phyloP scores from a whole-genome alignment of 1,140 invertebrate genomes.

The Steinernema khuongi region DNA sequence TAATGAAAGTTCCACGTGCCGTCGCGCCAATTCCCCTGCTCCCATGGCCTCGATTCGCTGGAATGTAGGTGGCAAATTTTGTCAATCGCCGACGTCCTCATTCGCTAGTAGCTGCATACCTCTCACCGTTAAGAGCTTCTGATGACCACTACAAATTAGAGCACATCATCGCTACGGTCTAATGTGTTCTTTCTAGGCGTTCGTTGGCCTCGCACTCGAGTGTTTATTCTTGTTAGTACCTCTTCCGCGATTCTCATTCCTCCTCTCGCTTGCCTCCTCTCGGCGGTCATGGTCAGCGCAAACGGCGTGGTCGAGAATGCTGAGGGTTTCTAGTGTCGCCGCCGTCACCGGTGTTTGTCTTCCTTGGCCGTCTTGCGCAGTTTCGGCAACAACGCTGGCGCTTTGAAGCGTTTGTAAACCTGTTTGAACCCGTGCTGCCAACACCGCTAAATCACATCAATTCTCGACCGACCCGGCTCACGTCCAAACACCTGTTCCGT shows the following conservation, averaged over 20 bases:
- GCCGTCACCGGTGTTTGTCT: neutral
- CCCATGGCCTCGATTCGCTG: neutral
- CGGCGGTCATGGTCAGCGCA: slow-evolving; percentile 8
- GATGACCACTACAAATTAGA: too few species aligned
- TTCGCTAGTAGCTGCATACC: too few species aligned
- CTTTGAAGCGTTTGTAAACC: neutral
- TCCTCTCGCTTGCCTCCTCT: neutral
- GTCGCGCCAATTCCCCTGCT: neutral
- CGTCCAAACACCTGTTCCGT: neutral
- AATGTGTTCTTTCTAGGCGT: neutral
- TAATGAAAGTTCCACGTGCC: neutral
- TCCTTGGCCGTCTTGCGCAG: neutral
- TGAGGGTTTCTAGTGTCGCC: neutral
- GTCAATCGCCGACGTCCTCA: too few species aligned
- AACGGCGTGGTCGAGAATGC: neutral
- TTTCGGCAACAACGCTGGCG: too few species aligned
- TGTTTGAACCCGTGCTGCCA: neutral
- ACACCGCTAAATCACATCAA: neutral
- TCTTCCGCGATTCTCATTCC: neutral
- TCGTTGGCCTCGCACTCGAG: neutral
- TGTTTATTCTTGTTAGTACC: slow-evolving; percentile 6
- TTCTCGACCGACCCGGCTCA: neutral
- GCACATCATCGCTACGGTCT: neutral
- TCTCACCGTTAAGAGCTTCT: too few species aligned
- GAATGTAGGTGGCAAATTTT: too few species aligned